Evolutionary conservation across 2,797 vertebrate genomes (phyloP), one percentile per base, ranked within the genome.

Genomic region (Pseudochirops corinnae): DNA sequence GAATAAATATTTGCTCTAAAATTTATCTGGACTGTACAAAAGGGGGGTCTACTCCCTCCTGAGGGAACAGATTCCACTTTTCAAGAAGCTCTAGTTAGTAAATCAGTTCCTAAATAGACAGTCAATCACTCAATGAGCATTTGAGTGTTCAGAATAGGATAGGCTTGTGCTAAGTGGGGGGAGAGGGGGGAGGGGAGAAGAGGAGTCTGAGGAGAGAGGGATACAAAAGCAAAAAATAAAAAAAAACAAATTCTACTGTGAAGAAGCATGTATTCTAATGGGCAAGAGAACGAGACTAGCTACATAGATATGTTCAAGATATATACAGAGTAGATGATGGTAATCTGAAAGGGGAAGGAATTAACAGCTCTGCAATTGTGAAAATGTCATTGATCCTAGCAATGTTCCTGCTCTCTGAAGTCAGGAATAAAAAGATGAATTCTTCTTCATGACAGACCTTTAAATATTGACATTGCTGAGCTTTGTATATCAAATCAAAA

Each of bases 131-230:
- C 24, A 87, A 46, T 50, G 9, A 50, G 74, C 21, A 87, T 87
- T 87, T 50, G 50, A 87, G 74, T 82, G 21, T 39, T 82, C 24
- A 28, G 2, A 46, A n/a, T 18, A 7, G 33, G 3, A 39, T 39
- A 50, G 39, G 9, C 3, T 46, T 50, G 0, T 46, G 74, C 10
- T 87, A 26, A 46, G 21, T 24, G 5, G 1, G 33, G 0, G 4
- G 4, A 1, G 6, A 2, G 0, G 16, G 1, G 62, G 16, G 62
- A 10, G 0, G 10, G 11, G 53, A 10, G 11, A 10, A 55, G 56
- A 0, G 4, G 4, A 56, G 21, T 56, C 4, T 18, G 56, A 56
- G 26, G 24, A 58, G 39, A 4, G 10, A 50, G 60, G 31, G 31
- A 10, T 0, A 12, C 9, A 50, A 87, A 26, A 87, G 10, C 14